Evolutionary conservation across 2,797 vertebrate species (phyloP), one percentile per base, ranked within the genome.

Genomic region (Mus caroli): DNA sequence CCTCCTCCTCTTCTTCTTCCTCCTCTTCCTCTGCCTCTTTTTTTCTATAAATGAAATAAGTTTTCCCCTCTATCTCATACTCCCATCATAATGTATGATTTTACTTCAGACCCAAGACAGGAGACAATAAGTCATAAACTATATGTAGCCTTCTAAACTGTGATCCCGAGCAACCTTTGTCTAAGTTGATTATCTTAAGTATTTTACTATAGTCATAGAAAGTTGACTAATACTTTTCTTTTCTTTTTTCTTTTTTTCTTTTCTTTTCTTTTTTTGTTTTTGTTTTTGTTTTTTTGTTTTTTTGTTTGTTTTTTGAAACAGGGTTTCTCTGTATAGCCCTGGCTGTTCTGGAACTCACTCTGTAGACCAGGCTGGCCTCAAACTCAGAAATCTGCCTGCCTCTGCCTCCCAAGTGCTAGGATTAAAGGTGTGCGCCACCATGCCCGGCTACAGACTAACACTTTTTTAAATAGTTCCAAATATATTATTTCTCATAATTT

Each of bases 401-500:
- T n/a, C n/a, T n/a, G n/a, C n/a, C n/a, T n/a, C n/a, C n/a, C n/a
- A n/a, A n/a, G n/a, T n/a, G n/a, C n/a, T n/a, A n/a, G n/a, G n/a
- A n/a, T n/a, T n/a, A n/a, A n/a, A n/a, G n/a, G n/a, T n/a, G n/a
- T n/a, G n/a, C n/a, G n/a, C n/a, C n/a, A n/a, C n/a, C n/a, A n/a
- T n/a, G n/a, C n/a, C n/a, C n/a, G n/a, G n/a, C n/a, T n/a, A n/a
- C n/a, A n/a, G 28, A 46, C n/a, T 80, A 88, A 93, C 20, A 92
- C 0, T 87, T 83, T 83, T 26, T 6, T 4, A 62, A 88, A 83
- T 15, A 90, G 0, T 93, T 96, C 89, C 17, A 78, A 94, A 90
- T 28, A 58, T 28, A 60, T 40, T 62, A 71, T 92, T 90, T 92
- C 7, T 80, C 31, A 60, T 31, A 6, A 84, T 92, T 92, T 95